Base-by-base conservation (phyloP, 2,888 invertebrate genomes). In the Dryobota labecula region DNA sequence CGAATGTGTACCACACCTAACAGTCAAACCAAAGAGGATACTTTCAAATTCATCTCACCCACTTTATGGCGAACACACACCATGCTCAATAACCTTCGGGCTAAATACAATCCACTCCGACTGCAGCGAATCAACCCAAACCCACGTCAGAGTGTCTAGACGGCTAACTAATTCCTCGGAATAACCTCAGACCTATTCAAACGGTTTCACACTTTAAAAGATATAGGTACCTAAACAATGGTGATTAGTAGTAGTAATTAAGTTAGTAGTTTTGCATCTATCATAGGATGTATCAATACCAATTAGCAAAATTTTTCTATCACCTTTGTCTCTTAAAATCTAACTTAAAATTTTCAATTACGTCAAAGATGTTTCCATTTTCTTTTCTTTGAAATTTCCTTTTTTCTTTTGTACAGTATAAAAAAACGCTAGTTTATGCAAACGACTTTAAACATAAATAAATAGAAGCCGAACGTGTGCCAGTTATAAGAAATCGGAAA, bases 71-170 rank as follows among this genome's bases (percentile, higher is more conserved):
- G 58, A 63, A 56, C 56, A 33, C 30, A 47, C 56, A 58, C 57
- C 33, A 67, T 70, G 49, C 51, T 60, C 62, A 54, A 33, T 54
- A 73, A 58, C n/a, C 60, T 70, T 53, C 62, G 24, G 47, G 66
- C 72, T 66, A 70, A 67, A 72, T 73, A 65, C 62, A 61, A 61
- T 56, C 73, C 24, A 33, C 47, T 68, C 54, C 1, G 33, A 54
- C 45, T 73, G 54, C 63, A 68, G 20, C 62, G 5, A 41, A 47
- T 73, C 79, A 62, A 56, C 11, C 20, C 47, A 79, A 45, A 54
- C 54, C n/a, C 54, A 78, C 84, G 76, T 75, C 78, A 77, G 51
- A 53, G 18, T 62, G 85, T 76, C 85, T 85, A 84, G 84, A 84
- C 85, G 63, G 53, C 58, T 76, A 72, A 60, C 62, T 27, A 38